Evolutionary conservation across 2,888 invertebrate genomes (phyloP).

Genomic region (Tillus elongatus): DNA sequence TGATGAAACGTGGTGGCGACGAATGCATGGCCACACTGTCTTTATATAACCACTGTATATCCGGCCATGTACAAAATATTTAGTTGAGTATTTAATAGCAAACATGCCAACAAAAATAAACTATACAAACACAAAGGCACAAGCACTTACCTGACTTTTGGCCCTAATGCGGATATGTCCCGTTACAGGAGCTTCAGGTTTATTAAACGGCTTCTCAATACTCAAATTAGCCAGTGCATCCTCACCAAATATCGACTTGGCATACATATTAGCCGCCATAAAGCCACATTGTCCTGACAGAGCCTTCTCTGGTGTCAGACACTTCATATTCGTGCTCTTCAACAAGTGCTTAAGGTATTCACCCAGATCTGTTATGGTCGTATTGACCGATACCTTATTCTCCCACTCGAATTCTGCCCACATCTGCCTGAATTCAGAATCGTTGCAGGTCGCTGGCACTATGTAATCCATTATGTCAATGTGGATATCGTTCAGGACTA

Average conservation of each 20-base stretch:
- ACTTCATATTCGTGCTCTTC: slow-evolving; percentile 97
- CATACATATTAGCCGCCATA: slow-evolving; percentile 99
- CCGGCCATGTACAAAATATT: too few relatives aligned
- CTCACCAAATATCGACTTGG: slow-evolving; percentile 95
- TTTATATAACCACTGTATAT: too few relatives aligned
- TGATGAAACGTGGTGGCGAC: too few relatives aligned
- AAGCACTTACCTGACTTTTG: slow-evolving; percentile 77
- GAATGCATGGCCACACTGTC: too few relatives aligned
- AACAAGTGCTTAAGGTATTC: slow-evolving; percentile 89
- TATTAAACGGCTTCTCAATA: slow-evolving; percentile 89
- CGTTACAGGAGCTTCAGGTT: slow-evolving; percentile 77
- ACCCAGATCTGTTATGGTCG: slow-evolving; percentile 81
- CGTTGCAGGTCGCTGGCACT: slow-evolving; percentile 87
- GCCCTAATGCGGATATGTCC: slow-evolving; percentile 97
- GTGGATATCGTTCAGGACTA: slow-evolving; percentile 97
- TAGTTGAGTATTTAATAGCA: too few relatives aligned
- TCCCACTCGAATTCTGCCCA: slow-evolving; percentile 99
- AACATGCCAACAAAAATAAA: background rate
- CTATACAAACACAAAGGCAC: background rate
- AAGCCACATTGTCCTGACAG: slow-evolving; percentile 96
- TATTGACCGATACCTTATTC: slow-evolving; percentile 96
- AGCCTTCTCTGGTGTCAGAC: slow-evolving; percentile 95
- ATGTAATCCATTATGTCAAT: slow-evolving; percentile 99
- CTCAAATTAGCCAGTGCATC: slow-evolving; percentile 98
- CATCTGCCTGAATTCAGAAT: slow-evolving; percentile 97